Evolutionary conservation across 2,797 vertebrate species (phyloP).

Genomic region (Menidia menidia): DNA sequence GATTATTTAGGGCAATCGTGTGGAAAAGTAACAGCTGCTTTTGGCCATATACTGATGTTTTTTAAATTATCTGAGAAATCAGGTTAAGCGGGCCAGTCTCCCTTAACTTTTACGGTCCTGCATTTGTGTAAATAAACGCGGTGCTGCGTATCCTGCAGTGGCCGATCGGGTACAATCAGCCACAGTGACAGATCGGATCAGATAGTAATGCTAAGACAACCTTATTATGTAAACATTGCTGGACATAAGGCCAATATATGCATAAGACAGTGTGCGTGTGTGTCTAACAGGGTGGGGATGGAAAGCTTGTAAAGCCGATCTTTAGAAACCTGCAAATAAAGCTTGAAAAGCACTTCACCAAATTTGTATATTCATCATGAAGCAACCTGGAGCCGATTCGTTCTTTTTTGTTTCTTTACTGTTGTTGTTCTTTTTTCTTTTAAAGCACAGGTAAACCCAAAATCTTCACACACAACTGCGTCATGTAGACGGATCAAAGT

Average conservation of each 20-base stretch:
- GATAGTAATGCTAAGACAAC: not conserved
- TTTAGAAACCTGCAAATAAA: conserved; percentile 30
- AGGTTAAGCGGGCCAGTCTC: not conserved
- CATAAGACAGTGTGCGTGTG: not conserved
- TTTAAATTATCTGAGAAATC: not conserved
- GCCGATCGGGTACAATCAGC: too few species aligned
- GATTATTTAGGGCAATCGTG: not conserved
- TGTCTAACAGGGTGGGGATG: not conserved
- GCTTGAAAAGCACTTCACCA: not conserved
- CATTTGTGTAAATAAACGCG: not conserved
- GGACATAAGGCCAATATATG: not conserved
- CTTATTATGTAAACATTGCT: not conserved
- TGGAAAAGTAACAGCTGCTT: not conserved
- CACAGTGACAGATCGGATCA: not conserved
- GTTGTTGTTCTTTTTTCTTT: too few species aligned
- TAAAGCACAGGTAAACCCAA: conserved; percentile 2
- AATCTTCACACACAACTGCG: conserved; percentile 9
- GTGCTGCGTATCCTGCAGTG: not conserved
- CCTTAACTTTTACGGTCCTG: not conserved
- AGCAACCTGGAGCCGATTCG: conserved; percentile 1
- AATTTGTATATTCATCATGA: not conserved
- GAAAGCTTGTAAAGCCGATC: conserved; percentile 6
- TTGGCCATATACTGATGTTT: not conserved
- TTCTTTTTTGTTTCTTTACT: not conserved
- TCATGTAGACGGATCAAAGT: conserved; percentile 35